Base-by-base conservation (phyloP, 2,797 vertebrate genomes). In the Enteromius treurensis region DNA sequence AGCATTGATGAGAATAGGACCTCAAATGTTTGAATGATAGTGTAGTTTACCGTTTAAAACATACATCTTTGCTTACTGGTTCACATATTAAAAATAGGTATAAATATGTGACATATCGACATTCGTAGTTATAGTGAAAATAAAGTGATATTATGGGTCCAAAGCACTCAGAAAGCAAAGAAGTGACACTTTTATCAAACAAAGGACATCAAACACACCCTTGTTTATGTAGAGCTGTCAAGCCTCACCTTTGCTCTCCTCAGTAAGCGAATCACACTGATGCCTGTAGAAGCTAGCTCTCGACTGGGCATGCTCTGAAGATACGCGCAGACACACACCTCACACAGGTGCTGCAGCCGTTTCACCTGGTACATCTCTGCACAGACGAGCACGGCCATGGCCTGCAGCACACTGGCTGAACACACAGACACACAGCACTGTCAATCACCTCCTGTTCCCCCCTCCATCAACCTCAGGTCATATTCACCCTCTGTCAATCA, bases 341-440 rank as follows among this genome's bases (percentile, higher is more conserved):
- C 98, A 60, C 98, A 99, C 87, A 98, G 96, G 73, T 98, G 97
- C 94, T 98, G 97, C 42, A 99, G 96, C n/a, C 98, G 94, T 75
- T 97, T 96, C 77, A 99, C 97, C 86, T 99, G 98, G 92, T 99
- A 99, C 98, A 99, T 99, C 93, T 99, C 98, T 0, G 98, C 97
- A 79, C 97, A 99, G 88, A 99, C 96, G 85, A 99, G 89, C 89
- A 99, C 96, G 3, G 98, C 97, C 97, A 99, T 98, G 19, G 97
- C 98, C 91, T 99, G 98, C 79, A 97, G 93, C 91, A 99, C 96
- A 86, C 97, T 97, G 80, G 96, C 98, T 99, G 90, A 75, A 90
- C 86, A 92, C 88, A 89, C 85, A 90, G 78, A 91, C 77, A 58
- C 51, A 68, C 83, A 51, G n/a, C 8, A 10, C 70, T 81, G 70